Conservation (phyloP, 2,797 vertebrate genomes). For the Gobio occitaniae region DNA sequence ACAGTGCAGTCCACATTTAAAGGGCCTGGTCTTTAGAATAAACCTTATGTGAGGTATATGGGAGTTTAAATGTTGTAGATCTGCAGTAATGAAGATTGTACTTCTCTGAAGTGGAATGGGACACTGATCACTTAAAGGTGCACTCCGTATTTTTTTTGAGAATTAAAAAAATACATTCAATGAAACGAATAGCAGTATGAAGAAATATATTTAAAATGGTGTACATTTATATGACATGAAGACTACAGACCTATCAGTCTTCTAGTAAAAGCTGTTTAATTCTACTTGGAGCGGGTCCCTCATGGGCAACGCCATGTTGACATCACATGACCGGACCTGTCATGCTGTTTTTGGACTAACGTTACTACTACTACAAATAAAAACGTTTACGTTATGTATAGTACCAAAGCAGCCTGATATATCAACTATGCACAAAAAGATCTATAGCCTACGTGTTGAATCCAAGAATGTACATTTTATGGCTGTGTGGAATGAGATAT, state of each 20-base stretch:
- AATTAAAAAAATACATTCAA: not conserved
- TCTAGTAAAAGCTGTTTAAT: conserved; percentile 1
- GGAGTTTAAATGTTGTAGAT: not conserved
- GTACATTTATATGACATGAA: not conserved
- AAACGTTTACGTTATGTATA: not conserved
- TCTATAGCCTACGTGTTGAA: not conserved
- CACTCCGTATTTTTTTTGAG: not conserved
- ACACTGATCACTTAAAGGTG: conserved; percentile 32
- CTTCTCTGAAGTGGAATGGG: conserved; percentile 8
- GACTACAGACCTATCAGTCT: not conserved
- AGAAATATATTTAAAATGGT: not conserved
- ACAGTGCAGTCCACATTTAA: not conserved
- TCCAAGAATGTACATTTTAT: not conserved
- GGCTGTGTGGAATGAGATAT: not conserved
- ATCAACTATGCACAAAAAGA: not conserved
- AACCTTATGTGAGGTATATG: not conserved
- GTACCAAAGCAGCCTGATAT: not conserved
- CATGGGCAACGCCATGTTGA: conserved; percentile 28
- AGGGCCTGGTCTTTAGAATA: not conserved
- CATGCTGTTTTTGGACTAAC: not conserved
- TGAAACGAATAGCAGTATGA: not conserved
- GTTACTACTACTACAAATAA: not conserved
- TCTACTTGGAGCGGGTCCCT: not conserved
- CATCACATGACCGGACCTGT: conserved; percentile 6
- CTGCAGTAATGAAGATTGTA: not conserved